Evolutionary conservation across 1,140 invertebrate species (phyloP).

Genomic region (Meloidogyne hapla): DNA sequence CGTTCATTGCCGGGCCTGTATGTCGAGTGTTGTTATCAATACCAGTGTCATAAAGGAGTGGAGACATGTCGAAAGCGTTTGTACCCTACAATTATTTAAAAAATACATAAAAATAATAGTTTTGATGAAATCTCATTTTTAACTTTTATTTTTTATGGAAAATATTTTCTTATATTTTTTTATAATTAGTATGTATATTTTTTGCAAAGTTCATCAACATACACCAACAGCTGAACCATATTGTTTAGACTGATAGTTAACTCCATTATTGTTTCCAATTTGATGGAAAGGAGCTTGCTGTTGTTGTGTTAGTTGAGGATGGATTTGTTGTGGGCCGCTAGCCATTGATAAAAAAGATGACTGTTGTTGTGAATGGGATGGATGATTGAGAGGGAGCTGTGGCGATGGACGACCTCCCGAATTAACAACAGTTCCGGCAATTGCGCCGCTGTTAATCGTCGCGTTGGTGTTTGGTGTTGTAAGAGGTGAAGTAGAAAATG

Average conservation of each 20-base stretch:
- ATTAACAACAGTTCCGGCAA: background rate
- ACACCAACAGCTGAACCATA: background rate
- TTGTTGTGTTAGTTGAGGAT: background rate
- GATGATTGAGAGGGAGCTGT: background rate
- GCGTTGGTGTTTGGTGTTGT: background rate
- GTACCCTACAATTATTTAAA: too few species aligned
- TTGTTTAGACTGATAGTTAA: background rate
- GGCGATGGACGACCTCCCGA: background rate
- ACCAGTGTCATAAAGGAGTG: slow-evolving; percentile 1
- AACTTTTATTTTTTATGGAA: too few species aligned
- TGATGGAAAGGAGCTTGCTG: background rate
- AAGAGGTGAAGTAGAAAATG: too few species aligned
- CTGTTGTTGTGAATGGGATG: background rate
- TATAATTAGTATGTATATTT: too few species aligned
- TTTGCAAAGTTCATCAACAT: too few species aligned
- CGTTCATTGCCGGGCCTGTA: slow-evolving; percentile 12
- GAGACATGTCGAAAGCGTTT: background rate
- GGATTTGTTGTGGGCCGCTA: background rate
- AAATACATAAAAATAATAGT: too few species aligned
- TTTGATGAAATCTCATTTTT: too few species aligned
- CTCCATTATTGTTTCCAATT: background rate
- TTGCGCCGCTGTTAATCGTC: background rate
- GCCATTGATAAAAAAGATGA: background rate
- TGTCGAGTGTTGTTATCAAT: background rate
- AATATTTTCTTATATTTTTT: too few species aligned